These are phyloP conservation scores for Actenoides lindsayi DNA, from an alignment of 2,113 vertebrate species.

Conservation along the genomic window DNA sequence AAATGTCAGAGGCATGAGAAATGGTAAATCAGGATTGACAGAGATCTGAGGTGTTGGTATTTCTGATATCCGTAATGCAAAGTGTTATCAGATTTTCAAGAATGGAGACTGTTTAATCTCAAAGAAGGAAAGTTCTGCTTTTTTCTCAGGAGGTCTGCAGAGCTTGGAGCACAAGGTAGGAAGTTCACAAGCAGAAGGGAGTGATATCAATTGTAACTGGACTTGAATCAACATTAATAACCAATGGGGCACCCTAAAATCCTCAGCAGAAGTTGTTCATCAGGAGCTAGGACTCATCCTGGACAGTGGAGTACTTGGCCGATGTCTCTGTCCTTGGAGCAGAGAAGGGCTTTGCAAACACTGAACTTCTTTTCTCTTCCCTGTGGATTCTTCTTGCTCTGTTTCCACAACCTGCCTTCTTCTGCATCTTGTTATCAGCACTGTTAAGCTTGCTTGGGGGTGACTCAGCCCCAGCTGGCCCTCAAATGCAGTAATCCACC, in stretches of 20 bases:
- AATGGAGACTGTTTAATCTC: background rate
- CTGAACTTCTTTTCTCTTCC: background rate
- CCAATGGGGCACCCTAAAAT: background rate
- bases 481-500: background rate
- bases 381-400: background rate
- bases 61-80: slow-evolving; percentile 16
- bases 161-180: background rate
- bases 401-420: background rate
- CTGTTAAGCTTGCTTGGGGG: rapidly evolving
- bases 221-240: background rate
- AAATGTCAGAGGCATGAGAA: background rate
- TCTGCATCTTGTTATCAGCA: background rate
- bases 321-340: background rate
- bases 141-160: slow-evolving; percentile 14
- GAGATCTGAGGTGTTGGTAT: background rate
- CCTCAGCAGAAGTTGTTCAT: background rate
- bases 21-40: background rate
- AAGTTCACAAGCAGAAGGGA: background rate
- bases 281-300: rapidly evolving
- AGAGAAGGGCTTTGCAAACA: background rate
- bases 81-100: slow-evolving; percentile 23
- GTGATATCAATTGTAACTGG: background rate
- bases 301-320: background rate
- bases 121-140: background rate
- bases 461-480: background rate